Evolutionary conservation across 2,797 vertebrate species (phyloP), one percentile per base, ranked within the genome.

Genomic region (Atherinosoma microstoma): DNA sequence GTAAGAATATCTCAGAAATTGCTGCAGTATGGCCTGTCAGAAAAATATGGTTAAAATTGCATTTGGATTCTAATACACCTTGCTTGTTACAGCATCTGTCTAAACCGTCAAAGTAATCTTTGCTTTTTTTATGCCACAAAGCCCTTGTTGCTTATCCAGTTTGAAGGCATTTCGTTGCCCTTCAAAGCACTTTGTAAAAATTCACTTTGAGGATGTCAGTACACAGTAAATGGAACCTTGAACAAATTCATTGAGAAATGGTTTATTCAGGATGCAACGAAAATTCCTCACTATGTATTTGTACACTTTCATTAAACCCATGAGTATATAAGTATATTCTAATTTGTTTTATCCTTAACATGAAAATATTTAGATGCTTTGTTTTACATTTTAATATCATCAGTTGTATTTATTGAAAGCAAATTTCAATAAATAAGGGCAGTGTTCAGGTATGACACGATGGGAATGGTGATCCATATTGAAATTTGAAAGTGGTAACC

Each of bases 81-180:
- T 71, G 29, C 27, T 30, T 13, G 24, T 30, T 64, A 49, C 56
- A 56, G 66, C 49, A 49, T 81, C 83, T 67, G 71, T 67, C 35
- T 63, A 69, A 64, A 27, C 54, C 74, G 57, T 78, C 64, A 42
- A 63, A 70, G 38, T 64, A 35, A 78, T 79, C 54, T 38, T 38
- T 54, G 63, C 70, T 60, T 6, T 49, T 20, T 65, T 69, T 57
- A 13, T 72, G 51, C 75, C 71, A 53, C 40, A 20, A 73, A 76
- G 78, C 53, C 67, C 64, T 47, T 18, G 4, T 53, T 57, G 61
- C 69, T 75, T 47, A 69, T 73, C 53, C 59, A 64, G 24, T 42
- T 73, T 61, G 34, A 35, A 81, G 68, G 53, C 80, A 70, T 84
- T 86, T 78, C 67, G 77, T 81, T 71, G 82, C 69, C 66, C 40